Base-by-base conservation (phyloP, 2,888 invertebrate genomes). In the Sphaerophoria taeniata region DNA sequence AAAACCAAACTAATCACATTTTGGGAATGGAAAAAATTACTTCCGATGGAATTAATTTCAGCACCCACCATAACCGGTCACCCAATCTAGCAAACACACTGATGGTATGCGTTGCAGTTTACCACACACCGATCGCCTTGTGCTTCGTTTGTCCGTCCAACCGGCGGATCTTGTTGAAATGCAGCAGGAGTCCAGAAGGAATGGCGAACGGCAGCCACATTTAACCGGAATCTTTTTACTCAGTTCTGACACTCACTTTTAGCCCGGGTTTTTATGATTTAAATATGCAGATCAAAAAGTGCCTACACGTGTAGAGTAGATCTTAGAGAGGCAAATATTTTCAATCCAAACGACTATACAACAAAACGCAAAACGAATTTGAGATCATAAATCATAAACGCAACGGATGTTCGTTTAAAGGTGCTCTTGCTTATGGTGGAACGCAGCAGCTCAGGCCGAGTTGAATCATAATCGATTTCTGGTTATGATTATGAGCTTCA, bases 381-480 rank as follows among this genome's bases (percentile, higher is more conserved):
- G 70, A 73, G 73, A 76, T 47, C 69, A 85, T 85, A 85, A 85
- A 85, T 85, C 85, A 85, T 81, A 85, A 58, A 70, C 70, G 81
- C 75, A 81, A 80, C 79, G 58, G 74, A 63, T 45, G 43, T 47
- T 16, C 47, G 55, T 45, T 49, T 49, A 43, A 45, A 60, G 24
- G 24, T 24, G 24, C 24, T 24, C 24, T 24, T 58, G 47, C 65
- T 12, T 6, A 61, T 61, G 67, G 34, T 45, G 0, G 4, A 14
- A n/a, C 47, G 14, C n/a, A 49, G 47, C 49, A 9, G 16, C 49
- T n/a, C 36, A 58, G 14, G 58, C 16, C 16, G 71, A 76, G 69
- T 69, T 76, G 84, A 73, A 90, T 90, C 90, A 91, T 91, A 91
- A 91, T 91, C 91, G 91, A 91, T 91, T 91, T 91, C 90, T 89